Conservation (phyloP, 2,797 vertebrate species). For the Thripadectes ignobilis region DNA sequence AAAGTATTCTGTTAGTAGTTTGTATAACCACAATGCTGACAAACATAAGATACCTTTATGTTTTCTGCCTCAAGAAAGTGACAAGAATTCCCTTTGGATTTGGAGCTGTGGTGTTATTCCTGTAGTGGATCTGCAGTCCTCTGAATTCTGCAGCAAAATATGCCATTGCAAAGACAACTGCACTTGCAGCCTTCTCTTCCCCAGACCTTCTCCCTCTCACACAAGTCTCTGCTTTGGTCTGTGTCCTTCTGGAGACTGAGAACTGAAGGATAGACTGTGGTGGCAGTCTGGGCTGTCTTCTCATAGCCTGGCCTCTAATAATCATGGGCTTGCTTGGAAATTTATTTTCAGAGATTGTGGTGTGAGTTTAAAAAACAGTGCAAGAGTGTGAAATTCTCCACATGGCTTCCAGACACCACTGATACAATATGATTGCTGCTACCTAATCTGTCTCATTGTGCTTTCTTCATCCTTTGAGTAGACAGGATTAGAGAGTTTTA, state of each 20-base stretch:
- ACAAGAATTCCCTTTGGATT: not conserved
- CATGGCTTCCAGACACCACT: not conserved
- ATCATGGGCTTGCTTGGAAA: not conserved
- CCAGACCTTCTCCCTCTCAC: not conserved
- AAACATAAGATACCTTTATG: not conserved
- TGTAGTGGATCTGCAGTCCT: not conserved
- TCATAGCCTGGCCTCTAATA: not conserved
- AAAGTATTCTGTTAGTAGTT: not conserved
- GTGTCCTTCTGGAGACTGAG: not conserved
- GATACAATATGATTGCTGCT: conserved; percentile 7
- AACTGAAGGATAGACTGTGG: not conserved
- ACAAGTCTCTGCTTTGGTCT: not conserved
- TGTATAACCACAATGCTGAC: not conserved
- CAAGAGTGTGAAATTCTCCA: conserved; percentile 18
- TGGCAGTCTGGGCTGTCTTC: not conserved
- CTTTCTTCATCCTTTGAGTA: conserved; percentile 53
- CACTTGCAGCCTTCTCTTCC: not conserved
- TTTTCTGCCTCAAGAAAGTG: not conserved
- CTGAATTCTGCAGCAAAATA: not conserved
- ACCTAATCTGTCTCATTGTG: conserved; percentile 13
- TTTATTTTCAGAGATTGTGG: not conserved
- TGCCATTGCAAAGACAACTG: not conserved
- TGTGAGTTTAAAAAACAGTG: not conserved
- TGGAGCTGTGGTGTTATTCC: not conserved
- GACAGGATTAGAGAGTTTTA: conserved; percentile 52